These are phyloP conservation scores for Setipinna tenuifilis DNA, from an alignment of 2,797 vertebrate genomes.

Conservation along the genomic window DNA sequence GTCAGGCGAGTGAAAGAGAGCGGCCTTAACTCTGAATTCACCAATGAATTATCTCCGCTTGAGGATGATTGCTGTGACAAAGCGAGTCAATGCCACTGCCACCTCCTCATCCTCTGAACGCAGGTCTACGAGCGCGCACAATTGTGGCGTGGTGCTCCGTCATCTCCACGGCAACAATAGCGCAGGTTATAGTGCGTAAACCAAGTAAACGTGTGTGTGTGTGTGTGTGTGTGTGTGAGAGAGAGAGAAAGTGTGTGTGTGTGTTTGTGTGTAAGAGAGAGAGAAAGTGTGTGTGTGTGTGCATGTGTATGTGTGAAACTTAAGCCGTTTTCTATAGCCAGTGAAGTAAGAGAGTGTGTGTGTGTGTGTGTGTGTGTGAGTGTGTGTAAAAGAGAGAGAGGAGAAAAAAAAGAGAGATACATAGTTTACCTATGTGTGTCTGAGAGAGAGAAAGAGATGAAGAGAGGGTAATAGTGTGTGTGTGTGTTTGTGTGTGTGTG, in stretches of 20 bases:
- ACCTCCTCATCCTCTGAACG: not conserved
- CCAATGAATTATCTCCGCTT: not conserved
- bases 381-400: not conserved
- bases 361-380: not conserved
- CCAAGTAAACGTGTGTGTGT: not conserved
- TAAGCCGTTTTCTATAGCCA: too few species aligned
- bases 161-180: slow-evolving; percentile 55
- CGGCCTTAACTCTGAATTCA: not conserved
- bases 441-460: too few species aligned
- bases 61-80: not conserved
- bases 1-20: not conserved
- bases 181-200: not conserved
- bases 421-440: not conserved
- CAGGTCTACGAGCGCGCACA: not conserved
- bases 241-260: not conserved
- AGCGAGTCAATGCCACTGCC: not conserved
- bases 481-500: not conserved
- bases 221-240: not conserved
- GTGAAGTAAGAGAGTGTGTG: too few species aligned
- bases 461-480: too few species aligned
- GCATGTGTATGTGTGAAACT: too few species aligned
- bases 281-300: too few species aligned
- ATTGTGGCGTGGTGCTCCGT: not conserved
- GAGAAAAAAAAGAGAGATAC: too few species aligned
- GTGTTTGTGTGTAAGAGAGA: not conserved